A percentile compares a stretch with the other conserved stretches of the same genome.
These are phyloP conservation scores for Callinectes sapidus DNA, from an alignment of 2,888 invertebrate genomes.

Conservation along the genomic window DNA sequence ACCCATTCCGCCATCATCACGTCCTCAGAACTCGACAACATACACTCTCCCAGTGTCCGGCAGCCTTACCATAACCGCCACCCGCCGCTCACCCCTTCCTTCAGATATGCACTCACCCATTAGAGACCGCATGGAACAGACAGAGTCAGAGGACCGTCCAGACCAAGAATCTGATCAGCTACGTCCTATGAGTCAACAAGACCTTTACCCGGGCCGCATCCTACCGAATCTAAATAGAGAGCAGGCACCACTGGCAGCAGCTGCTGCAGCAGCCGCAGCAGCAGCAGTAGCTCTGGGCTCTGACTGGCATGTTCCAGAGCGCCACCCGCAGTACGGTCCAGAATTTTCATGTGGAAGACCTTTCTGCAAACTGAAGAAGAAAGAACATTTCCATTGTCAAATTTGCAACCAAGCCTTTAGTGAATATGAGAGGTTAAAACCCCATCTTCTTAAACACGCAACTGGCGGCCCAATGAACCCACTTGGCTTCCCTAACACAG, in stretches of 20 bases:
- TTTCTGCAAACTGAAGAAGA: conserved; percentile 87
- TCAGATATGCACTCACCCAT: conserved; percentile 59
- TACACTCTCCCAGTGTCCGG: conserved; percentile 70
- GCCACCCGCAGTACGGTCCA: conserved; percentile 80
- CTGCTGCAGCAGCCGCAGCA: conserved; percentile 53
- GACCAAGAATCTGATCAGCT: conserved; percentile 47
- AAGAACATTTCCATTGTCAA: conserved; percentile 87
- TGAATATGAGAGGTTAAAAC: conserved; percentile 82
- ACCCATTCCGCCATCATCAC: conserved; percentile 69
- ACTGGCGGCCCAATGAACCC: conserved; percentile 56
- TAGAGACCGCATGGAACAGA: conserved; percentile 61
- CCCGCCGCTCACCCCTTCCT: conserved; percentile 66
- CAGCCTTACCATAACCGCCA: conserved; percentile 71
- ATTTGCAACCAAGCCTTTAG: conserved; percentile 87
- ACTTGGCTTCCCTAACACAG: not conserved
- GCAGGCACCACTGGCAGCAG: conserved; percentile 45
- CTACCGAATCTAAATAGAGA: conserved; percentile 48
- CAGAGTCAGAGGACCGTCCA: conserved; percentile 58
- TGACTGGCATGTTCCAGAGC: conserved; percentile 80
- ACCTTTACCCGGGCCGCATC: conserved; percentile 39
- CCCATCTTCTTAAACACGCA: conserved; percentile 83
- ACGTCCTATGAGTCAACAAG: conserved; percentile 33
- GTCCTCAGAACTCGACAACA: conserved; percentile 63
- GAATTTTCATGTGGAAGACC: conserved; percentile 84
- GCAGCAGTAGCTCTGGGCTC: conserved; percentile 49